Base-by-base conservation (phyloP, 2,797 vertebrate genomes). In the Artibeus jamaicensis region DNA sequence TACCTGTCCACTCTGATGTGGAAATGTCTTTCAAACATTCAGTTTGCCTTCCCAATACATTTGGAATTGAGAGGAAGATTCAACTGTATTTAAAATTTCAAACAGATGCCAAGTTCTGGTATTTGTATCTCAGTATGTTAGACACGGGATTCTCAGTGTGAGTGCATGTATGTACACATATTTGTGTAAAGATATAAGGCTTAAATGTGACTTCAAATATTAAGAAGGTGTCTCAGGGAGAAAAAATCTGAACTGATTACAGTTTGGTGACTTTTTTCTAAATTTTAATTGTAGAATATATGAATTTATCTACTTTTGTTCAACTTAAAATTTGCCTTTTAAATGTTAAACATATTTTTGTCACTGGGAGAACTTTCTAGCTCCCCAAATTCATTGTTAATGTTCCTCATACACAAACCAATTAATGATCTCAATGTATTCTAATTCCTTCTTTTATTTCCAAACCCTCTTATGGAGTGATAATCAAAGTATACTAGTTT, bases 51-150 rank as follows among this genome's bases (percentile, higher is more conserved):
- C 32, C 78, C 44, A 81, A 84, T 87, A 93, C 32, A 10, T 73
- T 93, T 95, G 78, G 59, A 91, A 97, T 44, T 65, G 84, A 74
- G 95, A 93, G 92, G 90, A 96, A 73, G 78, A 39, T 93, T 91
- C 87, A 65, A 85, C 26, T 95, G 91, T 93, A 70, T 89, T 74
- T 94, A 93, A 95, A 94, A 93, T 59, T 91, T 86, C 53, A 86
- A 76, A 46, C 93, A 95, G 78, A 96, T 96, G 68, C 42, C 68
- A 68, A 86, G 55, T 76, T 59, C 68, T 67, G 44, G 26, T 37
- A 55, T 76, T 44, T 59, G 34, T 81, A 87, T 68, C 50, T 83
- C 70, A 76, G 6, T 34, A 91, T 24, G 57, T 44, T 37, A 48
- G 88, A 24, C n/a, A 26, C 3, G 19, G 67, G 39, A 65, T 68